Percentiles rank a stretch among this genome's conserved stretches.
Conservation (phyloP, 1,140 invertebrate species). For the Sarcophaga peregrina region DNA sequence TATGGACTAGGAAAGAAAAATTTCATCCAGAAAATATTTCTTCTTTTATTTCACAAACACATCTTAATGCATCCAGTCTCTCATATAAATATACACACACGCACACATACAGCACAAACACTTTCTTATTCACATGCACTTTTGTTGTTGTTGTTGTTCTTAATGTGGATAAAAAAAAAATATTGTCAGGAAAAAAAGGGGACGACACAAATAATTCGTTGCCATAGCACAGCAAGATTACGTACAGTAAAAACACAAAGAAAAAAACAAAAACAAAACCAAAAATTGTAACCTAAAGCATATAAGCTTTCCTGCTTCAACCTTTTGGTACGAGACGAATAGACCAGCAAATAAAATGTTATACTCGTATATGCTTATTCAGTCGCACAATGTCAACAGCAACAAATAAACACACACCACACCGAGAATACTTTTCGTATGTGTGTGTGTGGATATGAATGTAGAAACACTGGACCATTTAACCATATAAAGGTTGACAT, state of each 20-base stretch:
- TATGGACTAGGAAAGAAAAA: too few relatives aligned
- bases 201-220: conserved; percentile 30
- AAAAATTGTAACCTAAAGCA: conserved; percentile 3
- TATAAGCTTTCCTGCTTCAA: conserved; percentile 33
- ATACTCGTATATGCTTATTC: conserved; percentile 8
- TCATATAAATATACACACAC: too few relatives aligned
- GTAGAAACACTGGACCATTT: conserved; percentile 31
- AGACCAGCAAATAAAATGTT: background rate
- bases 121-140: too few relatives aligned
- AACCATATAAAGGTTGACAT: conserved; percentile 32
- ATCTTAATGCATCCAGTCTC: too few relatives aligned
- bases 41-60: too few relatives aligned
- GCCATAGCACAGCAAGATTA: background rate
- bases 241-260: background rate
- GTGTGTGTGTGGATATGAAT: conserved; percentile 20
- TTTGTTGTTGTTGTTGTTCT: too few relatives aligned
- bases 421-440: background rate
- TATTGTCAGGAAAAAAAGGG: conserved; percentile 23
- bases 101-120: too few relatives aligned
- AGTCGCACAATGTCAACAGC: conserved; percentile 28
- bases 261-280: background rate
- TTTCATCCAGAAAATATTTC: too few relatives aligned
- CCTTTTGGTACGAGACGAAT: background rate
- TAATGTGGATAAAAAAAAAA: background rate
- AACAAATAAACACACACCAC: background rate